Evolutionary conservation across 2,888 invertebrate species (phyloP), one percentile per base, ranked within the genome.

Genomic region (Watsonalla cultraria): DNA sequence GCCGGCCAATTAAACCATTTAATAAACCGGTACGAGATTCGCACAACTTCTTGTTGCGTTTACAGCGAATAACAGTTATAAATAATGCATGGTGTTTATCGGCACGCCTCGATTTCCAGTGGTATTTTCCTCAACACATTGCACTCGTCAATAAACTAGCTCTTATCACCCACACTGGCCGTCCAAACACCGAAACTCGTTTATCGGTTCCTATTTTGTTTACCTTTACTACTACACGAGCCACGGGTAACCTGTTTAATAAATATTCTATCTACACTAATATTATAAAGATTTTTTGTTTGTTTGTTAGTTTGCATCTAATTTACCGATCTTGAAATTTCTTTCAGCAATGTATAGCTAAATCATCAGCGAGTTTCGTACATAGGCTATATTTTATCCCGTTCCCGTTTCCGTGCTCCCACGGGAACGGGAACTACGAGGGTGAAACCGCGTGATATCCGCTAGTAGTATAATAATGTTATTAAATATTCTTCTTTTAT

Each of bases 61-160:
- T 74, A 62, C 70, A 53, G 15, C 65, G 75, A 75, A 75, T 52
- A 14, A 55, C 63, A 55, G 58, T 61, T 61, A 66, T 67, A 60
- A 55, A 63, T 65, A 59, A 65, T 54, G 58, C 60, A 52, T 53
- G 55, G 59, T 69, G 70, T 75, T 76, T 72, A 70, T 56, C 58
- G 60, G 51, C 64, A 63, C 57, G 64, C 59, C 60, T 61, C 57
- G 64, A 60, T 57, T 59, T 54, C 37, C 53, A 48, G 46, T 52
- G 53, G 56, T 15, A 65, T 73, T 82, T 82, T 86, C 86, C 86
- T 86, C 84, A 85, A 61, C 76, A 66, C 61, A 56, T 80, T 77
- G 70, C 80, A 72, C 67, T 82, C 73, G 56, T 15, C 47, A 54
- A 53, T 64, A 56, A 54, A 53, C 58, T 57, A 42, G 60, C 67